Percentiles rank a stretch among this genome's conserved stretches.
These are phyloP conservation scores for Himantopus leucocephalus DNA, from an alignment of 2,113 vertebrate species.

Conservation along the genomic window DNA sequence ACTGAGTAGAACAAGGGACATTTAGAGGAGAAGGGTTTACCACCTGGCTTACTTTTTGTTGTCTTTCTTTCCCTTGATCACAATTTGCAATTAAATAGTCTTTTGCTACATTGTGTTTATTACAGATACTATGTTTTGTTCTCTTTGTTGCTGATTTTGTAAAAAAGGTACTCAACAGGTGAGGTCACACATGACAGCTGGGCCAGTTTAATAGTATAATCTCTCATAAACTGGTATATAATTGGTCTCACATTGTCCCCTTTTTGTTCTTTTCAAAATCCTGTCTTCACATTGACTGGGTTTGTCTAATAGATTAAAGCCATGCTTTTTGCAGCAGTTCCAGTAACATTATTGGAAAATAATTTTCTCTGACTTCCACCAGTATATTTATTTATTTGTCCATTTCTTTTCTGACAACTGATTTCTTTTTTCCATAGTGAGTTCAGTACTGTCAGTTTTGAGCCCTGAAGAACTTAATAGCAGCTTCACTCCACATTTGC, in stretches of 20 bases:
- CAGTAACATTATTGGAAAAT: background rate
- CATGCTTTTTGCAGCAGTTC: background rate
- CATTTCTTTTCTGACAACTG: background rate
- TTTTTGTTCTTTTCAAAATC: slow-evolving; percentile 8
- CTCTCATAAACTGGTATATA: background rate
- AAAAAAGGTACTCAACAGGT: background rate
- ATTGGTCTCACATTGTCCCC: background rate
- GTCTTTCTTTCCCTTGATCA: background rate
- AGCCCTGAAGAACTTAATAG: background rate
- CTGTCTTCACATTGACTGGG: background rate
- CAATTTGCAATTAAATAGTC: background rate
- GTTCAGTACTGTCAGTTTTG: background rate
- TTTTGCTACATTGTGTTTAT: background rate
- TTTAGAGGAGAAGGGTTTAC: background rate
- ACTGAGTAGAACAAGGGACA: background rate
- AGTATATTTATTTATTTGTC: slow-evolving; percentile 20
- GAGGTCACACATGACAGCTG: background rate
- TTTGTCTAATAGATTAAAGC: background rate
- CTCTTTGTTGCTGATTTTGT: background rate
- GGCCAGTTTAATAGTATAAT: background rate
- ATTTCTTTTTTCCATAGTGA: background rate
- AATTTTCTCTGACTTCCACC: background rate
- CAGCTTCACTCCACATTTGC: background rate
- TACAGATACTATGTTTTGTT: background rate
- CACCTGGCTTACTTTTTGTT: background rate